Evolutionary conservation across 1,140 invertebrate species (phyloP), one percentile per base, ranked within the genome.

Genomic region (Trichonephila clavata): DNA sequence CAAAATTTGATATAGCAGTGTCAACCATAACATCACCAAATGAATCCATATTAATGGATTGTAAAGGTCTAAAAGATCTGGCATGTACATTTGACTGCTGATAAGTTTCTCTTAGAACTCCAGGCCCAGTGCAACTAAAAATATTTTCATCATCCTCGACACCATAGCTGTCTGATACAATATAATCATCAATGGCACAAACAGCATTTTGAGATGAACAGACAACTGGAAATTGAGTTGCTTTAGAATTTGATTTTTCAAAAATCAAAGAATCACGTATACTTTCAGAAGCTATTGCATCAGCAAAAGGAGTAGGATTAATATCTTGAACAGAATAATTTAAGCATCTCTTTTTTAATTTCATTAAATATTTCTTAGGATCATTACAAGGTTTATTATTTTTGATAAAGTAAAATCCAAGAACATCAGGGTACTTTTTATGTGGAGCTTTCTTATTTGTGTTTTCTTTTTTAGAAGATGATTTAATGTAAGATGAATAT

Each of bases 351-450:
- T 92, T 86, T 65, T 92, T 92, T 27, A 92, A 86, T 27, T 71
- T 92, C n/a, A 14, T 83, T 68, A 92, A 84, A 32, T 92, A 92
- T 16, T 84, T 92, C 24, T 92, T 92, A 24, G 65, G 65, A 18
- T 86, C 61, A 86, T 63, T 68, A 63, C 10, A 71, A 32, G 24
- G 7, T 92, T 86, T 84, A 21, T 63, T 50, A 8, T n/a, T 65
- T 59, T 71, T 71, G 18, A 68, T 59, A 92, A 86, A 92, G 59
- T 86, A 92, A 86, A 92, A 86, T 27, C 71, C 89, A 61, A 90
- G 20, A 18, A 61, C 59, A 81, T 90, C 89, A 24, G 27, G 14
- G 21, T 20, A 20, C 18, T 90, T 90, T 39, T 24, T 2, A 18
- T 18, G 24, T 5, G 18, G 89, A 60, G 20, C 43, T 16, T 90